Conservation (phyloP, 2,113 vertebrate genomes). For the Emydocephalus ijimae region DNA sequence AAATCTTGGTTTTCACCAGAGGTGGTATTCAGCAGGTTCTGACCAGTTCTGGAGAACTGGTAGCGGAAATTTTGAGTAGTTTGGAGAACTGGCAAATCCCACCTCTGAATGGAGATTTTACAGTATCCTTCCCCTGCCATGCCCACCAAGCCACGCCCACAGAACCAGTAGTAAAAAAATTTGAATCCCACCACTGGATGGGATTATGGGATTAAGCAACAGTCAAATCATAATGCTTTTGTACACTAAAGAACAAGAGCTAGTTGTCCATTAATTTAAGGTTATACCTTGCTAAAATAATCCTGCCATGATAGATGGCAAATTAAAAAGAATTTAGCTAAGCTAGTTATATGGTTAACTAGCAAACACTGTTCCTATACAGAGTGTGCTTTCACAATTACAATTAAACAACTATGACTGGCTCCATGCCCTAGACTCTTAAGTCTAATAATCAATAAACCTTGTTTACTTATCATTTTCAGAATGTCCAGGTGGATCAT, state of each 20-base stretch:
- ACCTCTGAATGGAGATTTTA: too few species aligned
- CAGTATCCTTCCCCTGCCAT: too few species aligned
- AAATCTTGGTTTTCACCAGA: not conserved
- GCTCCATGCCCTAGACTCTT: not conserved
- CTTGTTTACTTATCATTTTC: not conserved
- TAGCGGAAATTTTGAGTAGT: too few species aligned
- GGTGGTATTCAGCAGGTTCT: too few species aligned
- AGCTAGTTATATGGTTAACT: not conserved
- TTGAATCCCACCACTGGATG: too few species aligned
- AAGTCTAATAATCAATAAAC: not conserved
- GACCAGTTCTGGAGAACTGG: too few species aligned
- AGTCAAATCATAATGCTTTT: not conserved
- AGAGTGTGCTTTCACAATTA: not conserved
- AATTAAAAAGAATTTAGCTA: not conserved
- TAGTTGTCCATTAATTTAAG: not conserved
- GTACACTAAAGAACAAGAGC: not conserved
- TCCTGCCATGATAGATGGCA: not conserved
- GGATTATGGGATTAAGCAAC: not conserved
- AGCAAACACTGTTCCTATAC: not conserved
- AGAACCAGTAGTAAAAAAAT: too few species aligned
- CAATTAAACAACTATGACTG: not conserved
- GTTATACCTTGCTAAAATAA: not conserved
- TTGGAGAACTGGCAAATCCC: too few species aligned
- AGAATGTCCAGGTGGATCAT: constrained; percentile 83
- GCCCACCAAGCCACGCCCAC: too few species aligned